phyloP scores from a whole-genome alignment of 2,113 vertebrate species.

The Glaucomys volans region DNA sequence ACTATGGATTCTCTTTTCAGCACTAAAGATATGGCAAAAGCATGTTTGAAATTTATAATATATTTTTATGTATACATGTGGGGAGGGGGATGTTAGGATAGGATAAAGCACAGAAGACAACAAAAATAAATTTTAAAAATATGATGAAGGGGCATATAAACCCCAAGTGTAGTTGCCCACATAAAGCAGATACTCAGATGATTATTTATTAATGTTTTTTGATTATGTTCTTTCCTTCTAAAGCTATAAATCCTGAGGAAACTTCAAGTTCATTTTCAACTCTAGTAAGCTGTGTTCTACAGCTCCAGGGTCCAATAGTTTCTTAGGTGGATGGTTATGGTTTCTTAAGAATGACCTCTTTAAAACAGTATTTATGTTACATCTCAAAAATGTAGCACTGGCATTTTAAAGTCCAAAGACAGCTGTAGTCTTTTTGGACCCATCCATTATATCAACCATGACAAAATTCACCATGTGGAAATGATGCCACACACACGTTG shows the following conservation, averaged over 20 bases:
- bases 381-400: constrained; percentile 34
- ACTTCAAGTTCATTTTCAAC: background rate
- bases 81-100: background rate
- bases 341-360: constrained; percentile 58
- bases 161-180: background rate
- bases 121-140: background rate
- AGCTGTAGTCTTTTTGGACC: background rate
- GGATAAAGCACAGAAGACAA: background rate
- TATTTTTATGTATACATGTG: background rate
- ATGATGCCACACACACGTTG: background rate
- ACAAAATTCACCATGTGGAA: background rate
- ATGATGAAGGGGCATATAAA: background rate
- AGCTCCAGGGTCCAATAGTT: constrained; percentile 12
- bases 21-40: background rate
- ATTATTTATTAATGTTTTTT: constrained; percentile 20
- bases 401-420: constrained; percentile 21
- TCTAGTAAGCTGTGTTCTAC: background rate
- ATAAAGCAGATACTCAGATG: background rate
- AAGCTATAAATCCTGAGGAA: background rate
- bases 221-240: background rate
- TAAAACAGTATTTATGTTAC: constrained; percentile 54
- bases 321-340: background rate
- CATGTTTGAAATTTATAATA: background rate
- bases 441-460: background rate
- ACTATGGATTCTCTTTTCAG: background rate